phyloP scores from a whole-genome alignment of 2,888 invertebrate species.

The Pterostichus niger region DNA sequence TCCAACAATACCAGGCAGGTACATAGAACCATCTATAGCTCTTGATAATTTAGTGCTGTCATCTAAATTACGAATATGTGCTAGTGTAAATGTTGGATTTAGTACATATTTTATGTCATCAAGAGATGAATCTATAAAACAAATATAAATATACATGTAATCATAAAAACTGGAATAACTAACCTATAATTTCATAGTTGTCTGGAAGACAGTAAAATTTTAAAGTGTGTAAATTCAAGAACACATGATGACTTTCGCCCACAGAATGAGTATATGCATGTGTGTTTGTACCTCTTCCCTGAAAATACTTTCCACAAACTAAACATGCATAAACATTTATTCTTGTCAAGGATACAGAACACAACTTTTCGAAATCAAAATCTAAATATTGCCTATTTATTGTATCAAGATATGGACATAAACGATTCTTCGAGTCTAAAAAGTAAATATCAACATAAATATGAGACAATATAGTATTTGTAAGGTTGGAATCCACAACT shows the following conservation, averaged over 20 bases:
- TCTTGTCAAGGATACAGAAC: conserved; percentile 97
- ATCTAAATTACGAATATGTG: conserved; percentile 91
- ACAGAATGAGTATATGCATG: conserved; percentile 99
- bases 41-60: conserved; percentile 90
- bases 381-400: conserved; percentile 98
- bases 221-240: conserved; percentile 96
- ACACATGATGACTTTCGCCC: conserved; percentile 98
- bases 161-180: conserved; percentile 70
- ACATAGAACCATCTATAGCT: conserved; percentile 97
- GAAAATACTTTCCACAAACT: conserved; percentile 99
- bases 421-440: conserved; percentile 76
- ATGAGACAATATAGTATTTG: background rate
- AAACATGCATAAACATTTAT: conserved; percentile 99
- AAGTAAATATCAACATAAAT: background rate
- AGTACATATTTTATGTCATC: conserved; percentile 99
- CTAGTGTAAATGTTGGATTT: conserved; percentile 95
- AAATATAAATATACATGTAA: background rate
- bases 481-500: conserved; percentile 23
- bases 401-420: conserved; percentile 98
- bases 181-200: conserved; percentile 99
- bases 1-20: conserved; percentile 98
- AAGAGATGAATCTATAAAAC: conserved; percentile 90
- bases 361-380: conserved; percentile 99
- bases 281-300: conserved; percentile 97
- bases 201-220: conserved; percentile 99